Evolutionary conservation across 2,888 invertebrate species (phyloP), one percentile per base, ranked within the genome.

Genomic region (Empis stercorea): DNA sequence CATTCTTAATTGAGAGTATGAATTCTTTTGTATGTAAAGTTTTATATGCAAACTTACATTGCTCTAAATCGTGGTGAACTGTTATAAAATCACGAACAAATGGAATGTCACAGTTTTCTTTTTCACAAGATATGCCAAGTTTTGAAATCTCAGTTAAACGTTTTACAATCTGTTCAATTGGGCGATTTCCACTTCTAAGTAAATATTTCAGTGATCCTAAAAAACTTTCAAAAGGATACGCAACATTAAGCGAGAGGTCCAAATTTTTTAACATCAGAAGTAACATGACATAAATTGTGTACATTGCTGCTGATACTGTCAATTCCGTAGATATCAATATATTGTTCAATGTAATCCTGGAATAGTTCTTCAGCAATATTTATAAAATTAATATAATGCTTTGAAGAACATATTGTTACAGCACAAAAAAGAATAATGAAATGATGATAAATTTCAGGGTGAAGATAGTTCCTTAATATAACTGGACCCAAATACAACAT

Each of bases 341-440:
- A 53, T 20, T 42, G 15, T 32, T 53, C 53, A 30, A 52, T 11
- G 34, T 51, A 53, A 32, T 16, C 32, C 10, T 43, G 40, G 14
- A 53, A 42, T 27, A 52, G 44, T 14, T 38, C 41, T 41, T 52
- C 30, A 27, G 42, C 30, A 20, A 20, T 20, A 20, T 20, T 4
- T 20, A 56, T 30, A 7, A 51, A 43, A 16, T 27, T 16, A 39
- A 44, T 36, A 40, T 53, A 50, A 23, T 44, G 34, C 43, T 52
- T 20, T 20, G 20, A 20, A 20, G 20, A 20, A 5, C 20, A 20
- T 20, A 20, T 20, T 20, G 20, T 20, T 10, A 57, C 49, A 9
- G 47, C 53, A 30, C 57, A 58, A 46, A 48, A 55, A 2, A n/a
- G n/a, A 57, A 34, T 13, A 14, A 56, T 30, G 47, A 57, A 59